phyloP scores from a whole-genome alignment of 1,140 invertebrate species.

The Caenorhabditis latens region DNA sequence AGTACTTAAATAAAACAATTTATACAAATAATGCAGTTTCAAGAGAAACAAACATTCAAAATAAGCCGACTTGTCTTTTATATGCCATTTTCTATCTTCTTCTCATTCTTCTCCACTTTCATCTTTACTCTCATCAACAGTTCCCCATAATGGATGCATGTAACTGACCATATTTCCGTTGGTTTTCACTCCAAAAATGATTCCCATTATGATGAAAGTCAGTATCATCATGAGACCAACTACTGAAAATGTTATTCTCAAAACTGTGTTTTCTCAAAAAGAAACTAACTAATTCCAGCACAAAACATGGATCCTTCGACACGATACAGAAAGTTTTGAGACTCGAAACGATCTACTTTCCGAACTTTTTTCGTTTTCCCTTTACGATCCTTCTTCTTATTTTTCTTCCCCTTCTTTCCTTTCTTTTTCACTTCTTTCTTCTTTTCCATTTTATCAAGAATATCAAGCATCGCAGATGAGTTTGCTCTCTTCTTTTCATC shows the following conservation, averaged over 20 bases:
- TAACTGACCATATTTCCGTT: slow-evolving; percentile 7
- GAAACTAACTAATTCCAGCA: slow-evolving; percentile 27
- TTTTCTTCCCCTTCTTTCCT: slow-evolving; percentile 3
- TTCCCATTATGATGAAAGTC: neutral
- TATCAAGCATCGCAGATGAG: slow-evolving; percentile 12
- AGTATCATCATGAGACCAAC: neutral
- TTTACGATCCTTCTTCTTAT: slow-evolving; percentile 14
- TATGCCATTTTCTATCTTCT: neutral
- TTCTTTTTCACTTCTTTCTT: neutral
- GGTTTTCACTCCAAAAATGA: neutral
- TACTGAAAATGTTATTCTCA: neutral
- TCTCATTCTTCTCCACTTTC: neutral
- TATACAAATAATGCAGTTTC: neutral
- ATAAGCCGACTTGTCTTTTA: slow-evolving; percentile 13
- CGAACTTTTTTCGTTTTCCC: neutral
- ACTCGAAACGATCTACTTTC: slow-evolving; percentile 10
- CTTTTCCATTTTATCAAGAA: slow-evolving; percentile 10
- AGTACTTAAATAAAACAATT: too few relatives aligned
- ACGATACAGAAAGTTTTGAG: slow-evolving; percentile 25
- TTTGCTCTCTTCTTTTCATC: neutral
- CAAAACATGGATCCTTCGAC: slow-evolving; percentile 22
- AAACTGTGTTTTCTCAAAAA: neutral
- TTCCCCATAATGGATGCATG: neutral
- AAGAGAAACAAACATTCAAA: neutral
- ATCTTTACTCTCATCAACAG: neutral